Conservation (phyloP, 2,797 vertebrate genomes). For the Lemur catta region DNA sequence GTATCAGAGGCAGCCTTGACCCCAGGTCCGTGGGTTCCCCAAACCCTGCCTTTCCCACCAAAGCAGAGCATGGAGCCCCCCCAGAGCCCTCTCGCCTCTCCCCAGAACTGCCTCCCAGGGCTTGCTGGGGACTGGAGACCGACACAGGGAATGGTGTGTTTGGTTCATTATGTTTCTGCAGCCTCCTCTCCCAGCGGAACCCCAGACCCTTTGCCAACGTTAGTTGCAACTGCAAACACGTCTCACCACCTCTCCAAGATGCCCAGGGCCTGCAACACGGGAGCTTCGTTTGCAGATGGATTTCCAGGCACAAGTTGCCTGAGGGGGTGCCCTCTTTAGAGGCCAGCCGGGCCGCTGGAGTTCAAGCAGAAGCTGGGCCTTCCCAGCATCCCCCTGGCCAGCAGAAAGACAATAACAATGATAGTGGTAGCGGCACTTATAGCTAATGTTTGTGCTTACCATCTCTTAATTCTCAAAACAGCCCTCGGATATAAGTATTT, state of each 20-base stretch:
- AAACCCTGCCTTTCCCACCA: neutral
- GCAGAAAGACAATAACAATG: rapidly evolving
- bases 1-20: neutral
- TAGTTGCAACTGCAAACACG: neutral
- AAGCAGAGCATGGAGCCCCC: neutral
- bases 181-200: neutral
- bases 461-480: neutral
- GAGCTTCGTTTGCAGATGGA: neutral
- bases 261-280: neutral
- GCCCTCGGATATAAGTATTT: neutral
- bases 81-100: rapidly evolving
- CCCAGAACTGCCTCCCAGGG: neutral
- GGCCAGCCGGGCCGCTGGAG: neutral
- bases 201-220: neutral
- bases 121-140: rapidly evolving
- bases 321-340: neutral
- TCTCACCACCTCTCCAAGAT: neutral
- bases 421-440: rapidly evolving
- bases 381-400: neutral
- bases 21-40: rapidly evolving
- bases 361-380: neutral
- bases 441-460: neutral
- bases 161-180: neutral
- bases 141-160: rapidly evolving
- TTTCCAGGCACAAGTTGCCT: neutral